Conservation (phyloP, 2,888 invertebrate genomes). For the Masnerella sp. region DNA sequence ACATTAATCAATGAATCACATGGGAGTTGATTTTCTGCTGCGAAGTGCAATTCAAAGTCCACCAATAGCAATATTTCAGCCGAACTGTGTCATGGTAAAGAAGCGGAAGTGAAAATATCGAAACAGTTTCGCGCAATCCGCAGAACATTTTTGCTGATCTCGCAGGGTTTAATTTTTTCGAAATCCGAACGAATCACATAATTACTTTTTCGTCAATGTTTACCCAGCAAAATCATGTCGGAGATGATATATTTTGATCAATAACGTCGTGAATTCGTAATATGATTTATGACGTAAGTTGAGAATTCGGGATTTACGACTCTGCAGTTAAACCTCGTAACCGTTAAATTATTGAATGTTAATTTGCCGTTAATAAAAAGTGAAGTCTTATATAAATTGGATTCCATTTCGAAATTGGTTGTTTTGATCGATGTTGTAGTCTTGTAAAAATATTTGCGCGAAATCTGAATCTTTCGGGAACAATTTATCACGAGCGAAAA, state of each 20-base stretch:
- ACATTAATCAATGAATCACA: slow-evolving; percentile 30
- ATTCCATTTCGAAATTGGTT: too few species aligned
- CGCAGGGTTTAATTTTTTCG: not conserved
- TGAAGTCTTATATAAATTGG: not conserved
- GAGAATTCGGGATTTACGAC: slow-evolving; percentile 9
- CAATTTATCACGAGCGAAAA: too few species aligned
- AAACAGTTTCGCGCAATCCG: not conserved
- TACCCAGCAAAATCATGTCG: slow-evolving; percentile 1
- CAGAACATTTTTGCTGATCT: not conserved
- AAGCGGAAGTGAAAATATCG: slow-evolving; percentile 2
- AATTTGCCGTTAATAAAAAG: slow-evolving; percentile 4
- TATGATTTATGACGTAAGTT: slow-evolving; percentile 20
- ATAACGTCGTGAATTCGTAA: slow-evolving; percentile 8
- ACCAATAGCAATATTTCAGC: slow-evolving; percentile 13
- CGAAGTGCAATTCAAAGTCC: slow-evolving; percentile 20
- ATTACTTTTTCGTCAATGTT: not conserved
- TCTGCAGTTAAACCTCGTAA: slow-evolving; percentile 5
- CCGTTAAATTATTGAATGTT: slow-evolving; percentile 7
- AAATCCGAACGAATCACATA: too few species aligned
- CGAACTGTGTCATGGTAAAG: slow-evolving; percentile 4
- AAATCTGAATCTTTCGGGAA: slow-evolving; percentile 6
- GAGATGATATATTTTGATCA: slow-evolving; percentile 15
- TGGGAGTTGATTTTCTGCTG: slow-evolving; percentile 19
- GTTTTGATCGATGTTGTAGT: too few species aligned
- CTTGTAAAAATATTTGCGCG: too few species aligned